Percentiles rank a stretch among this genome's conserved stretches.
These are phyloP conservation scores for Coilia nasus DNA, from an alignment of 2,797 vertebrate species.

Conservation along the genomic window DNA sequence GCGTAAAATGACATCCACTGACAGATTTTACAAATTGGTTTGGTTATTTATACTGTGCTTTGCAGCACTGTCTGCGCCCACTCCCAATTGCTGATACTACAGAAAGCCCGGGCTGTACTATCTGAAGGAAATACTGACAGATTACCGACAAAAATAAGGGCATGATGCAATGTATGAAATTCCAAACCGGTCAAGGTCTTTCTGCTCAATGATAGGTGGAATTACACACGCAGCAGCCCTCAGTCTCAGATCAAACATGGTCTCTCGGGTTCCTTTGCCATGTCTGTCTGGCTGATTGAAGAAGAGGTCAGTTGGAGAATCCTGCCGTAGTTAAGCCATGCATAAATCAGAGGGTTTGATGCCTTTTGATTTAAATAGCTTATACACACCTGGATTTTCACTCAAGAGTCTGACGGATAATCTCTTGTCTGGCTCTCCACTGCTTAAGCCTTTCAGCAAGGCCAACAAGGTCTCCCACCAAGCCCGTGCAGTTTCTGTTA, in stretches of 20 bases:
- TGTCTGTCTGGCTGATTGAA: constrained; percentile 22
- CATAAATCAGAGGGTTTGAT: constrained; percentile 38
- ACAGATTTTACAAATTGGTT: constrained; percentile 15
- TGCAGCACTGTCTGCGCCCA: neutral
- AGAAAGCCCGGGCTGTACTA: neutral
- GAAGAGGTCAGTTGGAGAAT: constrained; percentile 19
- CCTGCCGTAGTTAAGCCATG: constrained; percentile 20
- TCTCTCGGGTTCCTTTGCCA: neutral
- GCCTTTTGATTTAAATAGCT: constrained; percentile 46
- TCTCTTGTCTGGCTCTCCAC: constrained; percentile 28
- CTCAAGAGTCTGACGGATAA: constrained; percentile 44
- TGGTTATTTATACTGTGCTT: neutral
- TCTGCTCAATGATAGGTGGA: constrained; percentile 21
- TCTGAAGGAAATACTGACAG: neutral
- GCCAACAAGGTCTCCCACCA: constrained; percentile 36
- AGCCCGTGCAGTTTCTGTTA: constrained; percentile 18
- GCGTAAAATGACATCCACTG: constrained; percentile 9
- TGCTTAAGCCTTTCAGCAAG: constrained; percentile 43
- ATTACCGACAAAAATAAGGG: constrained; percentile 12
- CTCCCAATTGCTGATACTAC: constrained; percentile 6
- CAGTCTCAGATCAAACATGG: neutral
- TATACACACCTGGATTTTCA: constrained; percentile 47
- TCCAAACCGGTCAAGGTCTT: neutral
- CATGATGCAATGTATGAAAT: constrained; percentile 15
- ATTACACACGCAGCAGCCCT: neutral